phyloP scores from a whole-genome alignment of 2,113 vertebrate species.

The Scalopus aquaticus region DNA sequence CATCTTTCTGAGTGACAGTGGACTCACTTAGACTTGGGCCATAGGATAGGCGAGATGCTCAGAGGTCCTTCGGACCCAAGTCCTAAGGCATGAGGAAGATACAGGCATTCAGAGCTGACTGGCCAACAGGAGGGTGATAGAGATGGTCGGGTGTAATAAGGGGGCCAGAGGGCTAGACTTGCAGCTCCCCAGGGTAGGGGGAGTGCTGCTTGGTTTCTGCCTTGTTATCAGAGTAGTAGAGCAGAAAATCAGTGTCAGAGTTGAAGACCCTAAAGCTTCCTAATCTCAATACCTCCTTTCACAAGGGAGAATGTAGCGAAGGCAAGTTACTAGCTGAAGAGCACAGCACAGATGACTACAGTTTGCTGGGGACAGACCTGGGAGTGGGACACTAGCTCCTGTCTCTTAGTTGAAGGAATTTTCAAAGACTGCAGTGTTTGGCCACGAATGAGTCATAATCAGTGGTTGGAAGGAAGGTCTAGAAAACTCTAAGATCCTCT shows the following conservation, averaged over 20 bases:
- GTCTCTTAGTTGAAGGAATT: not conserved
- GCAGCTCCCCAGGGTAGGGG: not conserved
- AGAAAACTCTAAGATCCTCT: not conserved
- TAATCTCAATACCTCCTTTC: not conserved
- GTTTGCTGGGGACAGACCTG: not conserved
- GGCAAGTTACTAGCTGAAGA: not conserved
- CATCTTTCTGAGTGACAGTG: not conserved
- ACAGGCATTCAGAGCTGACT: not conserved
- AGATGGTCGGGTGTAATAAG: fast-evolving
- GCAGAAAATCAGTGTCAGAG: not conserved
- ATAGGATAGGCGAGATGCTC: not conserved
- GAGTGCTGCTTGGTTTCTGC: not conserved
- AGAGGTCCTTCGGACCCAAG: not conserved
- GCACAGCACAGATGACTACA: not conserved
- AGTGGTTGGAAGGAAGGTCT: not conserved
- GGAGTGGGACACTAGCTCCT: not conserved
- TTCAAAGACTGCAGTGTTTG: not conserved
- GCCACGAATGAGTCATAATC: not conserved
- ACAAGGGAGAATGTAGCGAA: not conserved
- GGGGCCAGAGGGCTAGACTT: not conserved
- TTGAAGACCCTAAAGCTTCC: not conserved
- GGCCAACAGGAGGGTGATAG: not conserved
- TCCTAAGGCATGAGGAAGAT: not conserved
- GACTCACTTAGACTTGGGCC: not conserved
- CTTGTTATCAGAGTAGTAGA: not conserved